Base-by-base conservation (phyloP, 2,888 invertebrate genomes). In the Poecilus cupreus region DNA sequence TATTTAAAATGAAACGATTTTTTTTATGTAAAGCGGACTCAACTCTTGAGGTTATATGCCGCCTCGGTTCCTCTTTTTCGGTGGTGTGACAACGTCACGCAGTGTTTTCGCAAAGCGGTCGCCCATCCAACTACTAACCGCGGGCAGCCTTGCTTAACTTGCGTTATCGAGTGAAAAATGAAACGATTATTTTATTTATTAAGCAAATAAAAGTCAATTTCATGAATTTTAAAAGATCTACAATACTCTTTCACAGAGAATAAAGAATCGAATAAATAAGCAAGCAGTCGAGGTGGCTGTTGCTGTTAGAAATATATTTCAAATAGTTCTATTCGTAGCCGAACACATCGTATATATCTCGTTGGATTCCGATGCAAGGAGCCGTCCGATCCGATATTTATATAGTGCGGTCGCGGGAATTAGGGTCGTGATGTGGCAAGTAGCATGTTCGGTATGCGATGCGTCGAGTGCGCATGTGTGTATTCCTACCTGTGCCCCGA, bases 401-500 rank as follows among this genome's bases (percentile, higher is more conserved):
- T 80, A 80, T 70, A 80, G 68, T 64, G 64, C 39, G 64, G 32
- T 64, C 60, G n/a, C 13, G 68, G 8, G 77, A 60, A 78, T 54
- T 57, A 54, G 54, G 26, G 57, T 57, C 76, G 57, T 37, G 54
- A 18, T 46, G 64, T 78, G 39, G 20, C 46, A 43, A 20, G 46
- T 43, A 22, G 43, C 72, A 24, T 11, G n/a, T 26, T 51, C 24
- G 75, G 75, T 75, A 75, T 75, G 75, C 32, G 46, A 57, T 4
- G 22, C 13, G 57, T 22, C 8, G 57, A 24, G 22, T 60, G 43
- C 68, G 68, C 68, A 68, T 68, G 68, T 32, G 18, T 46, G 24
- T 46, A 24, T 75, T 20, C 22, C 37, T 80, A 80, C 80, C 80
- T 80, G 80, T 72, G 32, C 24, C 20, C 54, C 37, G 72, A 86